These are phyloP conservation scores for Hofmannophila pseudospretella DNA, from an alignment of 2,888 invertebrate species.

Conservation along the genomic window DNA sequence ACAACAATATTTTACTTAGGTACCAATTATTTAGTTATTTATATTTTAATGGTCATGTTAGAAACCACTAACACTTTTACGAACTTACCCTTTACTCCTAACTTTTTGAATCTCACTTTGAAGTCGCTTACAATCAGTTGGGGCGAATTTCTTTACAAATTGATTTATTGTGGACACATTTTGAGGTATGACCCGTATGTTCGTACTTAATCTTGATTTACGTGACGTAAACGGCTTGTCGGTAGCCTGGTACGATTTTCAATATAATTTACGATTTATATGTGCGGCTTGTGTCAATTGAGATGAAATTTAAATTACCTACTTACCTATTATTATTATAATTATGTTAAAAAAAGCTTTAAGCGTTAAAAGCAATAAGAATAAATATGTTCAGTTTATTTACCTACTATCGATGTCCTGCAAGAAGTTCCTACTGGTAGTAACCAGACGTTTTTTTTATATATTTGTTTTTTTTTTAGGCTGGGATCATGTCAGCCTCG, in stretches of 20 bases:
- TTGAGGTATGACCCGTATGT: slow-evolving; percentile 62
- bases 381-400: too few species aligned
- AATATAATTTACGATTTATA: slow-evolving; percentile 54
- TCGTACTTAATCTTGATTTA: slow-evolving; percentile 70
- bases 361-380: too few species aligned
- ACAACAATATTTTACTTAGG: too few species aligned
- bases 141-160: slow-evolving; percentile 63
- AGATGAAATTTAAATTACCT: neutral
- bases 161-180: slow-evolving; percentile 65
- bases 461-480: too few species aligned
- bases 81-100: slow-evolving; percentile 31
- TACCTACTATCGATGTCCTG: too few species aligned
- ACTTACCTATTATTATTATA: too few species aligned
- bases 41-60: slow-evolving; percentile 14
- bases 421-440: too few species aligned
- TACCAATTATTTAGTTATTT: too few species aligned
- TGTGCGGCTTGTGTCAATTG: slow-evolving; percentile 30
- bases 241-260: slow-evolving; percentile 46
- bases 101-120: slow-evolving; percentile 52
- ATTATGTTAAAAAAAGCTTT: too few species aligned
- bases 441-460: too few species aligned
- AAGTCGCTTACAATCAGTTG: slow-evolving; percentile 57
- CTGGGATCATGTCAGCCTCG: too few species aligned
- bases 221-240: slow-evolving; percentile 54
- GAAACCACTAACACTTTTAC: slow-evolving; percentile 12